These are phyloP conservation scores for Sipha maydis DNA, from an alignment of 2,888 invertebrate genomes.

Conservation along the genomic window DNA sequence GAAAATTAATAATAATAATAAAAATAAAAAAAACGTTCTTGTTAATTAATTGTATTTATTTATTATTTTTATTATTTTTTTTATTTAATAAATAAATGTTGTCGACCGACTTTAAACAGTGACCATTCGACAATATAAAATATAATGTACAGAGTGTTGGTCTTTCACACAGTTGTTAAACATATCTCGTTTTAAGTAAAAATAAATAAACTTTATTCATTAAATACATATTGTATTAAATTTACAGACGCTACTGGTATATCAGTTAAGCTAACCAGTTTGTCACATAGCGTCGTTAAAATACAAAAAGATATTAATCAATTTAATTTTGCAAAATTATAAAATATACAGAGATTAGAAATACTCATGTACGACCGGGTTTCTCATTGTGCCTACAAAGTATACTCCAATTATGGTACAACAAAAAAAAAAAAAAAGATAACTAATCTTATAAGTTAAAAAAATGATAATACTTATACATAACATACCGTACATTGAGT, in stretches of 20 bases:
- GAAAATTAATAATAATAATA: neutral
- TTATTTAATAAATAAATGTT: constrained; percentile 15
- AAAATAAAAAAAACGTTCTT: neutral
- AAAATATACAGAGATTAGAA: constrained; percentile 11
- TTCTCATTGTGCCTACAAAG: neutral
- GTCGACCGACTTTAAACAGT: neutral
- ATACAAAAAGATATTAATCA: constrained; percentile 12
- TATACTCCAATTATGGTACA: neutral
- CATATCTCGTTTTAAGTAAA: constrained; percentile 29
- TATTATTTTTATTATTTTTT: neutral
- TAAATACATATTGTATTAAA: constrained; percentile 1
- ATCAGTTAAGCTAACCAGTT: neutral
- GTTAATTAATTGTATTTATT: constrained; percentile 10
- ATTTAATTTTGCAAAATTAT: constrained; percentile 41
- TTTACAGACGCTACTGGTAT: neutral
- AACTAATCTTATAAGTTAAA: neutral
- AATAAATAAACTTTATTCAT: constrained; percentile 39
- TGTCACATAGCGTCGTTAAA: neutral
- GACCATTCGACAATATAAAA: neutral
- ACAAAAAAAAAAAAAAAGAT: constrained; percentile 23
- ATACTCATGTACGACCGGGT: neutral
- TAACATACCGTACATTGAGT: neutral
- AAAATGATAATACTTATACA: constrained; percentile 12
- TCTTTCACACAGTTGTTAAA: neutral
- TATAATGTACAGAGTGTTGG: neutral